Conservation (phyloP, 1,140 invertebrate genomes). For the Pomphorhynchus laevis region DNA sequence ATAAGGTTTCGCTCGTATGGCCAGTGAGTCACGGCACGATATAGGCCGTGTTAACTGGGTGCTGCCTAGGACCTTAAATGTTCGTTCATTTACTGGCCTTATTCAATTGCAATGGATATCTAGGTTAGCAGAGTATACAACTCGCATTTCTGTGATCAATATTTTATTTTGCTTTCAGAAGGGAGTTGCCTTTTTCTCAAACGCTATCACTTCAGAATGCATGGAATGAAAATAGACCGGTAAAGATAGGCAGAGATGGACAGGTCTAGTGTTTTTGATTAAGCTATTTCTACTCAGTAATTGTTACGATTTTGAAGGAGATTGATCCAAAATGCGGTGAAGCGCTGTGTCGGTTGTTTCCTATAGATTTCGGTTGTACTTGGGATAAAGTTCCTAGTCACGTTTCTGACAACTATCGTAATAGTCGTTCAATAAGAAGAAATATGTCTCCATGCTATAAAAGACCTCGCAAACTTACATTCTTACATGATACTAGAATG, state of each 20-base stretch:
- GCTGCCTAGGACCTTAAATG: constrained; percentile 54
- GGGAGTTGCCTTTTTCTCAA: constrained; percentile 56
- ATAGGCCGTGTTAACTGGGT: constrained; percentile 43
- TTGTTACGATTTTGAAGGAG: constrained; percentile 27
- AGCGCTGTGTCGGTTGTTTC: constrained; percentile 61
- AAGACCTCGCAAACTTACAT: too few species aligned
- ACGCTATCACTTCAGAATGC: constrained; percentile 71
- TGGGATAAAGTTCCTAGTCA: too few species aligned
- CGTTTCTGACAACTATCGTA: too few species aligned
- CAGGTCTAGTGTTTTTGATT: constrained; percentile 21
- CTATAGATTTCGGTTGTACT: too few species aligned
- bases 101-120: constrained; percentile 72
- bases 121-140: constrained; percentile 4
- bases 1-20: constrained; percentile 56
- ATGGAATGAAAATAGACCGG: constrained; percentile 88
- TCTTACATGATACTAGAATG: too few species aligned
- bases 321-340: constrained; percentile 70
- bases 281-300: not conserved
- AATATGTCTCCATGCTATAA: too few species aligned
- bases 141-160: constrained; percentile 1
- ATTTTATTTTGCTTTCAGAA: constrained; percentile 23
- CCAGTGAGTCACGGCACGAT: constrained; percentile 48
- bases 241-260: constrained; percentile 85
- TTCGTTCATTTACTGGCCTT: constrained; percentile 58
- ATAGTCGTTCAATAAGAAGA: too few species aligned